These are phyloP conservation scores for Laticauda colubrina DNA, from an alignment of 2,113 vertebrate species.

Conservation along the genomic window DNA sequence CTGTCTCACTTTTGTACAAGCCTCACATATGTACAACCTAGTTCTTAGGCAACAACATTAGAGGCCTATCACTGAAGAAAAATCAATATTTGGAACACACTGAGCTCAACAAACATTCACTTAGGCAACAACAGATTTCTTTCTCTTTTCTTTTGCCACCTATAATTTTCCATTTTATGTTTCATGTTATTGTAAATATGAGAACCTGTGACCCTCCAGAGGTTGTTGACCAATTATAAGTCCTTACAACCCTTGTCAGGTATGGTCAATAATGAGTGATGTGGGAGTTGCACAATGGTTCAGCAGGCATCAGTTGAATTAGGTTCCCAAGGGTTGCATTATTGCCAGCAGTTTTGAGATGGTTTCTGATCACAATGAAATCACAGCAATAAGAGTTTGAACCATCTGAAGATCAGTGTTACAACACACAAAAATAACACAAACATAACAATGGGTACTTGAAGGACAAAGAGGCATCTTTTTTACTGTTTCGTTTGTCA, in stretches of 20 bases:
- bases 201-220: neutral
- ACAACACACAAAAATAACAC: neutral
- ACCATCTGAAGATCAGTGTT: neutral
- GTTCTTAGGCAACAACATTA: neutral
- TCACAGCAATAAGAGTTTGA: neutral
- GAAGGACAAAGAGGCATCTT: neutral
- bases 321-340: neutral
- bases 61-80: neutral
- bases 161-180: neutral
- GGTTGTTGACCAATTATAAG: neutral
- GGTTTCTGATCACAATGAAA: neutral
- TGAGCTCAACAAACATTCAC: neutral
- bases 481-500: neutral
- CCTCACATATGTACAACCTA: neutral
- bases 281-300: neutral
- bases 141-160: neutral
- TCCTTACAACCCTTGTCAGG: neutral
- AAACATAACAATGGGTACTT: neutral
- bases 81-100: neutral
- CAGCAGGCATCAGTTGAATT: neutral
- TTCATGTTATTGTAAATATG: neutral
- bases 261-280: neutral
- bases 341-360: neutral
- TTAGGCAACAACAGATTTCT: neutral
- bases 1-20: no score